Conservation (phyloP, 2,888 invertebrate species). For the Cephus spinipes region DNA sequence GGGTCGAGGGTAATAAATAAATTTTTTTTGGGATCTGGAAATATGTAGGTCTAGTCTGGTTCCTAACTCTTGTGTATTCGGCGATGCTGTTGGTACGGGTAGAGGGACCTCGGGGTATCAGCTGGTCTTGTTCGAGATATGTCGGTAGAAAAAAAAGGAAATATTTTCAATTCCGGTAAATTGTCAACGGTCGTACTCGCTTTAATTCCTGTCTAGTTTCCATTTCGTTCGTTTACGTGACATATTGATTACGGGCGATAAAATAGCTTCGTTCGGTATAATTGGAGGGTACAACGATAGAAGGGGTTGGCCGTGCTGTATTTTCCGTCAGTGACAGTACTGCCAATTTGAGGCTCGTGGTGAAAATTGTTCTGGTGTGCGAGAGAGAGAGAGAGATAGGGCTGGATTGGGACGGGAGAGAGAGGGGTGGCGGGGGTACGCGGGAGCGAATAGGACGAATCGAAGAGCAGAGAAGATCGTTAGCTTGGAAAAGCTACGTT, state of each 20-base stretch:
- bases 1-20: neutral
- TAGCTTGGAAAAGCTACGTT: neutral
- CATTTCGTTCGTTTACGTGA: slow-evolving; percentile 27
- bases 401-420: neutral
- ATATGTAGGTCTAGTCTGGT: neutral
- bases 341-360: neutral
- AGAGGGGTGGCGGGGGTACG: too few species aligned
- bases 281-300: neutral
- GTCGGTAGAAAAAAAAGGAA: neutral
- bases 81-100: too few species aligned
- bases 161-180: neutral
- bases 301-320: neutral
- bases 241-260: slow-evolving; percentile 30
- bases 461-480: neutral
- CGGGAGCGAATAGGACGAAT: neutral
- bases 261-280: neutral
- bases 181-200: neutral
- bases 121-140: neutral
- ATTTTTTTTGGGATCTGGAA: too few species aligned
- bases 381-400: too few species aligned
- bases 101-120: neutral
- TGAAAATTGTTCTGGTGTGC: neutral
- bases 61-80: neutral
- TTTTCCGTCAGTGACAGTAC: neutral
- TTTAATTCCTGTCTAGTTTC: slow-evolving; percentile 32